These are phyloP conservation scores for Ammospiza caudacuta DNA, from an alignment of 2,113 vertebrate genomes.

Conservation along the genomic window DNA sequence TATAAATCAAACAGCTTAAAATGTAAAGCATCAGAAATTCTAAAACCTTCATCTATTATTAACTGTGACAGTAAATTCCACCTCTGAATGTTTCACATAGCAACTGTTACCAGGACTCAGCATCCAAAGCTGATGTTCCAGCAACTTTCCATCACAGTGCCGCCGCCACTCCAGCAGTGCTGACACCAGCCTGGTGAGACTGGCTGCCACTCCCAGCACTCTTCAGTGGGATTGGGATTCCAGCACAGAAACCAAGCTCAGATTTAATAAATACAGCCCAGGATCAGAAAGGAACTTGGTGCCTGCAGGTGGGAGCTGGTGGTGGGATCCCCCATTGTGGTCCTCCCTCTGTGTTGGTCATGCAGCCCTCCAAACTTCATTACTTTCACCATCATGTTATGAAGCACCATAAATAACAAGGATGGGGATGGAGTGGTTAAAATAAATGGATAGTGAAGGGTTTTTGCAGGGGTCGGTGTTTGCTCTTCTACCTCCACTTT, in stretches of 20 bases:
- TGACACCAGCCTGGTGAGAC: not conserved
- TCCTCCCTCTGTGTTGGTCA: not conserved
- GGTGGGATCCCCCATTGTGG: not conserved
- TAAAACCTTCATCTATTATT: constrained; percentile 86
- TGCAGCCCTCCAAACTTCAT: not conserved
- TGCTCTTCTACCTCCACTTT: not conserved
- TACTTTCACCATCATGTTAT: not conserved
- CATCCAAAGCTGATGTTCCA: constrained; percentile 64
- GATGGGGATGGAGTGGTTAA: not conserved
- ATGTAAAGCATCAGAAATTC: constrained; percentile 81
- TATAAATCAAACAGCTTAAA: constrained; percentile 83
- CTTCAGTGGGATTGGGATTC: not conserved
- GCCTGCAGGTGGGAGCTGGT: not conserved
- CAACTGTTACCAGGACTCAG: constrained; percentile 81
- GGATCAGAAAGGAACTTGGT: not conserved
- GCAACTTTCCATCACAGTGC: not conserved
- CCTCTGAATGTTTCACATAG: constrained; percentile 81
- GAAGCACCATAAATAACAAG: not conserved
- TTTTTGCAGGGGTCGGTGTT: not conserved
- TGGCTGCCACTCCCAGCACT: not conserved
- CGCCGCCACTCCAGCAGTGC: not conserved
- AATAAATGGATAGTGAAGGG: not conserved
- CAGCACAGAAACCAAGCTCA: not conserved
- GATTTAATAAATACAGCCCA: not conserved
- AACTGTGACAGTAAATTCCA: constrained; percentile 83